Evolutionary conservation across 2,113 vertebrate species (phyloP).

Genomic region (Rhegmatorhina hoffmannsi): DNA sequence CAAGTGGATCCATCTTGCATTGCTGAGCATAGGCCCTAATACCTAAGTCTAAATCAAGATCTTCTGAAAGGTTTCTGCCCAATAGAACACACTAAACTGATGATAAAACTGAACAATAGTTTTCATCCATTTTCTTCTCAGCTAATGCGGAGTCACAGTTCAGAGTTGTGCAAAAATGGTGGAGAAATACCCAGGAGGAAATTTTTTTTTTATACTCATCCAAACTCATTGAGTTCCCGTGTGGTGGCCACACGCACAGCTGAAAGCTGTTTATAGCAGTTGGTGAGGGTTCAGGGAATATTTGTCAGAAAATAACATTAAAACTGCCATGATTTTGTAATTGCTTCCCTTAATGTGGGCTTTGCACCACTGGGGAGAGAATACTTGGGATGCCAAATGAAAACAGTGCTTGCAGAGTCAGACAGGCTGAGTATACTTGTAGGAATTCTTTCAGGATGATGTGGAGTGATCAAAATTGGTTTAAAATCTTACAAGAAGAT

Average conservation of each 20-base stretch:
- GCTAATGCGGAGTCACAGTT: background rate
- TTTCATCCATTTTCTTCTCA: background rate
- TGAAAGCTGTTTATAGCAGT: background rate
- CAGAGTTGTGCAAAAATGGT: background rate
- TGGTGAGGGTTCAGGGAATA: background rate
- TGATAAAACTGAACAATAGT: background rate
- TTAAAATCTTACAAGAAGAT: background rate
- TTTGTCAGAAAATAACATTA: background rate
- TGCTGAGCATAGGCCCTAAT: too few relatives aligned
- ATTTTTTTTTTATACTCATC: too few relatives aligned
- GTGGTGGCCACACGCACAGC: background rate
- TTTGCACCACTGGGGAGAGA: background rate
- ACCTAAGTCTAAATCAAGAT: background rate
- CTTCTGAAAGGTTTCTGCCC: background rate
- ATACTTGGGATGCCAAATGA: background rate
- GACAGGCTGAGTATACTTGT: background rate
- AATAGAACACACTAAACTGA: background rate
- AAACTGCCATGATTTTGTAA: background rate
- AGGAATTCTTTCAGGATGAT: background rate
- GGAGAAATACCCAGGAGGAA: too few relatives aligned
- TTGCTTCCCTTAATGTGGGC: background rate
- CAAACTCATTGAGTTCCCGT: too few relatives aligned
- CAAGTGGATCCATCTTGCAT: too few relatives aligned
- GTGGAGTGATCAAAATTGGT: background rate
- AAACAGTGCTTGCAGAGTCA: background rate